Percentiles rank a stretch among this genome's conserved stretches.
Conservation (phyloP, 2,797 vertebrate genomes). For the Rhodeus uyekii region DNA sequence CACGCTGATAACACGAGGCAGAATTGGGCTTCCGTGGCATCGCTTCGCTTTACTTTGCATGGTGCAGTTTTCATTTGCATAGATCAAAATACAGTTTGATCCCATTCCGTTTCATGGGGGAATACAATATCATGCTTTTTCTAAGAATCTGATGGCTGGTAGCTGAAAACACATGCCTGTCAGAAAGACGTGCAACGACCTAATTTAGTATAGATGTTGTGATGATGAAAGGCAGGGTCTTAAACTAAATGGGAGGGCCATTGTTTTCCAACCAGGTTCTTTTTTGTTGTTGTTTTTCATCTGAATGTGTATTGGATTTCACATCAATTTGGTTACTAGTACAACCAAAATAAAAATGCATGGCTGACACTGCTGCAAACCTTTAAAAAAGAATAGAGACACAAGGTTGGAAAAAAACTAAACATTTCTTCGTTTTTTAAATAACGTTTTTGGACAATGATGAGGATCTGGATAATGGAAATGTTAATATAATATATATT, state of each 20-base stretch:
- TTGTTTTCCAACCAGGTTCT: not conserved
- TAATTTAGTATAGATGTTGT: constrained; percentile 6
- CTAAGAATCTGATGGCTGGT: constrained; percentile 8
- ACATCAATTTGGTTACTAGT: not conserved
- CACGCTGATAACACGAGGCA: constrained; percentile 39
- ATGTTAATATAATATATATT: not conserved
- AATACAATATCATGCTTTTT: constrained; percentile 40
- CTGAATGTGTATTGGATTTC: constrained; percentile 5
- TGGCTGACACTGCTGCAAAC: not conserved
- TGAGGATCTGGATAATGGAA: not conserved
- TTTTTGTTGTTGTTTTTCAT: constrained; percentile 10
- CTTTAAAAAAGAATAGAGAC: not conserved
- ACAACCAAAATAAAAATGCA: not conserved
- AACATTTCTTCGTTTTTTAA: too few relatives aligned
- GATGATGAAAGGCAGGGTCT: not conserved
- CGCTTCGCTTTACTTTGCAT: constrained; percentile 33
- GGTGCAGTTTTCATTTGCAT: constrained; percentile 53
- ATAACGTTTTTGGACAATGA: not conserved
- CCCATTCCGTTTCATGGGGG: constrained; percentile 33
- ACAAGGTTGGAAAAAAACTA: not conserved
- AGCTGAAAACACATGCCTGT: constrained; percentile 5
- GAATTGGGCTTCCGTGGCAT: constrained; percentile 51
- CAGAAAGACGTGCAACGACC: not conserved
- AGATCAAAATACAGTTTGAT: constrained; percentile 55
- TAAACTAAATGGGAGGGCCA: not conserved